Evolutionary conservation across 2,113 vertebrate species (phyloP).

Genomic region (Glareola pratincola): DNA sequence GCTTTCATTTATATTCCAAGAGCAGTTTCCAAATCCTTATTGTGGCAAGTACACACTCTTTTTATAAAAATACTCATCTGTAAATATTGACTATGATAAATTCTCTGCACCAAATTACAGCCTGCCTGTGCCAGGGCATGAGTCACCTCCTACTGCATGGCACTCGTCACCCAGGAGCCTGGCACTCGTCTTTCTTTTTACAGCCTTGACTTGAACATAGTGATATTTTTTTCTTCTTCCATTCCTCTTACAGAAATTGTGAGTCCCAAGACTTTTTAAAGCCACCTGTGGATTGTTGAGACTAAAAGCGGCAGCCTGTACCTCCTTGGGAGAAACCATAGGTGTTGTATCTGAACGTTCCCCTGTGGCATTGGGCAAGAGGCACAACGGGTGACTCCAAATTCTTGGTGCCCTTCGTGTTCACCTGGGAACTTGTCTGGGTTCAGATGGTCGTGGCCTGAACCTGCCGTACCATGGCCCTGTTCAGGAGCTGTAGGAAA

Average conservation of each 20-base stretch:
- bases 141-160: background rate
- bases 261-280: background rate
- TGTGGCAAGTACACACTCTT: background rate
- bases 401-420: accelerated
- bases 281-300: background rate
- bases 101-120: slow-evolving; percentile 11
- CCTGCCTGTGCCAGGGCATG: background rate
- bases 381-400: background rate
- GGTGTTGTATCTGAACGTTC: background rate
- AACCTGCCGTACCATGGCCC: background rate
- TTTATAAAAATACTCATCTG: background rate
- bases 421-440: background rate
- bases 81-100: slow-evolving; percentile 13
- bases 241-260: background rate
- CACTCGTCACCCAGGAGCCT: slow-evolving; percentile 4
- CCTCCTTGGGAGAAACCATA: background rate
- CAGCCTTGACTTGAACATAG: background rate
- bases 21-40: background rate
- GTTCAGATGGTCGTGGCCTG: accelerated
- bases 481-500: background rate
- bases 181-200: background rate
- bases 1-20: background rate
- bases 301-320: background rate
- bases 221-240: background rate
- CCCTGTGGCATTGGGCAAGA: background rate